Conservation (phyloP, 2,888 invertebrate genomes). For the Cheilosia impressa region DNA sequence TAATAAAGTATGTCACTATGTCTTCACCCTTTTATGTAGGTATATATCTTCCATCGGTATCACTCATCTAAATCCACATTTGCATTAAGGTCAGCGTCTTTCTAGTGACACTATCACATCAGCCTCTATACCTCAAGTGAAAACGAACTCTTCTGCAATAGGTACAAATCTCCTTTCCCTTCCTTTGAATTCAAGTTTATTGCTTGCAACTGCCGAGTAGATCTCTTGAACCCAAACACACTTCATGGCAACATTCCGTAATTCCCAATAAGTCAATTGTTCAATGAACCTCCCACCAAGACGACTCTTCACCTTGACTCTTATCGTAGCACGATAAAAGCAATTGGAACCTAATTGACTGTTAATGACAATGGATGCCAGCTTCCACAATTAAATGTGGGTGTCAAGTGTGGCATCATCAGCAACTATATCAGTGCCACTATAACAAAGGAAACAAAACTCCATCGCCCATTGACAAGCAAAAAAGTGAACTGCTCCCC, state of each 20-base stretch:
- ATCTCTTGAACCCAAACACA: background rate
- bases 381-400: slow-evolving; percentile 45
- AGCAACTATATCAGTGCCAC: slow-evolving; percentile 29
- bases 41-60: too few species aligned
- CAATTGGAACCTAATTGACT: slow-evolving; percentile 70
- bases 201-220: background rate
- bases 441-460: slow-evolving; percentile 38
- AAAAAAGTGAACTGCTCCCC: slow-evolving; percentile 6
- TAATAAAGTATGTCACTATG: too few species aligned
- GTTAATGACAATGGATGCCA: slow-evolving; percentile 51
- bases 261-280: slow-evolving; percentile 32
- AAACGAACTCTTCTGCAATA: too few species aligned
- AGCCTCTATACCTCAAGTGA: too few species aligned
- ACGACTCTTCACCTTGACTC: slow-evolving; percentile 69
- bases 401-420: slow-evolving; percentile 58
- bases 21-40: too few species aligned
- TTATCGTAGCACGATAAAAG: slow-evolving; percentile 54
- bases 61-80: too few species aligned
- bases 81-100: too few species aligned
- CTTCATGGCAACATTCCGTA: slow-evolving; percentile 21
- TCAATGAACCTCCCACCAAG: slow-evolving; percentile 60
- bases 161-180: too few species aligned
- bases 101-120: too few species aligned
- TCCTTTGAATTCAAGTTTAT: too few species aligned
- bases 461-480: slow-evolving; percentile 14